Evolutionary conservation across 37 sponge, comb jelly and placozoan genomes (phyloP).

Genomic region (Crambe crambe): DNA sequence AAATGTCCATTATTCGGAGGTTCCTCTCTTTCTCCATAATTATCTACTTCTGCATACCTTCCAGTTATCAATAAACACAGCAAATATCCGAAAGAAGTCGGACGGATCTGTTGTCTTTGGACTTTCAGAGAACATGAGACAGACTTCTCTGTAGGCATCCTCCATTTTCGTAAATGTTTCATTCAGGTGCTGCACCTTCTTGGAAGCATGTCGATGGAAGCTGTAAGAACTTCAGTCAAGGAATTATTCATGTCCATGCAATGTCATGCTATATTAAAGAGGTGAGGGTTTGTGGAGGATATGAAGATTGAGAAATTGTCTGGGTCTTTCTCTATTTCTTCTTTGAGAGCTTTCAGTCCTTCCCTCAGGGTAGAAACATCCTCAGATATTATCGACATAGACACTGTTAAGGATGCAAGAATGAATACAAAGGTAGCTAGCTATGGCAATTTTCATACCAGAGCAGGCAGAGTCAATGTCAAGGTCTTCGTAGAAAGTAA

Average conservation of each 20-base stretch:
- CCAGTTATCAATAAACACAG: constrained; percentile 59
- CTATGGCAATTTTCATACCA: constrained; percentile 18
- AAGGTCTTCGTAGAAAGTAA: constrained; percentile 77
- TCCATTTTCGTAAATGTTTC: constrained; percentile 77
- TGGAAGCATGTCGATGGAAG: constrained; percentile 61
- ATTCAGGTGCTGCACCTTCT: constrained; percentile 56
- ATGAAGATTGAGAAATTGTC: constrained; percentile 83
- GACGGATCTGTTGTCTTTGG: constrained; percentile 69
- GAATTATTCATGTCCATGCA: not conserved
- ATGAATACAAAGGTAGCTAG: not conserved
- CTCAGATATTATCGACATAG: constrained; percentile 27
- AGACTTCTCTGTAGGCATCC: constrained; percentile 78
- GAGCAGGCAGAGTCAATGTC: constrained; percentile 53
- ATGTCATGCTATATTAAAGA: too few relatives aligned
- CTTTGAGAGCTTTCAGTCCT: constrained; percentile 50
- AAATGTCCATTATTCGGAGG: too few relatives aligned
- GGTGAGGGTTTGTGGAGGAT: too few relatives aligned
- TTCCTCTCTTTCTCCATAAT: too few relatives aligned
- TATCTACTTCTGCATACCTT: too few relatives aligned
- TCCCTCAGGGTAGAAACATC: constrained; percentile 60
- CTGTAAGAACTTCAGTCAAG: constrained; percentile 56
- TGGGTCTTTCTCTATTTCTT: constrained; percentile 65
- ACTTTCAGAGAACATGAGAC: constrained; percentile 79
- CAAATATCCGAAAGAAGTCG: constrained; percentile 75
- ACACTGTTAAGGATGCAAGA: constrained; percentile 52